Evolutionary conservation across 2,113 vertebrate species (phyloP).

Genomic region (Circaetus cinerascens): DNA sequence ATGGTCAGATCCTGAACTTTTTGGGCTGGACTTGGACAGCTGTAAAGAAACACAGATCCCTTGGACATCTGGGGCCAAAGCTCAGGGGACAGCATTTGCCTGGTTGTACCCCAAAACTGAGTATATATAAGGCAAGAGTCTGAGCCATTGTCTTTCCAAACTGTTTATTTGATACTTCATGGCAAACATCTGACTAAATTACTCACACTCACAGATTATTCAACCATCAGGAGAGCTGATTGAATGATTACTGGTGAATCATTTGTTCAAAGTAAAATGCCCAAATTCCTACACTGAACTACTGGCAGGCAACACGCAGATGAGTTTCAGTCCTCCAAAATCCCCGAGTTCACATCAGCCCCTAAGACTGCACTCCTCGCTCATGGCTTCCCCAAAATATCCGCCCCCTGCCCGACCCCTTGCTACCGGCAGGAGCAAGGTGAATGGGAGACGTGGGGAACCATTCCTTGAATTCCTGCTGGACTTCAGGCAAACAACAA

Average conservation of each 20-base stretch:
- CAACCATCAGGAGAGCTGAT: background rate
- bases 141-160: background rate
- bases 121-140: background rate
- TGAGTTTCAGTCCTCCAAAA: background rate
- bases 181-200: constrained; percentile 40
- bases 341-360: background rate
- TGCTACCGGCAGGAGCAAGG: constrained; percentile 25
- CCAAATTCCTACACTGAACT: background rate
- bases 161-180: background rate
- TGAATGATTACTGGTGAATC: constrained; percentile 52
- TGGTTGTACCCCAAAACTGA: background rate
- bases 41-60: background rate
- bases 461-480: constrained; percentile 59
- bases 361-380: background rate
- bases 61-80: background rate
- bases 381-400: background rate
- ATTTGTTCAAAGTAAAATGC: constrained; percentile 46
- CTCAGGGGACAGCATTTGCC: background rate
- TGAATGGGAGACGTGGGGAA: constrained; percentile 52
- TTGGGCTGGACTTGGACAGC: background rate
- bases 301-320: background rate
- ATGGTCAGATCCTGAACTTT: background rate
- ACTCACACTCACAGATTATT: constrained; percentile 39
- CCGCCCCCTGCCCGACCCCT: background rate
- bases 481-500: constrained; percentile 56